Evolutionary conservation across 1,140 invertebrate species (phyloP).

Genomic region (Helicoverpa armigera): DNA sequence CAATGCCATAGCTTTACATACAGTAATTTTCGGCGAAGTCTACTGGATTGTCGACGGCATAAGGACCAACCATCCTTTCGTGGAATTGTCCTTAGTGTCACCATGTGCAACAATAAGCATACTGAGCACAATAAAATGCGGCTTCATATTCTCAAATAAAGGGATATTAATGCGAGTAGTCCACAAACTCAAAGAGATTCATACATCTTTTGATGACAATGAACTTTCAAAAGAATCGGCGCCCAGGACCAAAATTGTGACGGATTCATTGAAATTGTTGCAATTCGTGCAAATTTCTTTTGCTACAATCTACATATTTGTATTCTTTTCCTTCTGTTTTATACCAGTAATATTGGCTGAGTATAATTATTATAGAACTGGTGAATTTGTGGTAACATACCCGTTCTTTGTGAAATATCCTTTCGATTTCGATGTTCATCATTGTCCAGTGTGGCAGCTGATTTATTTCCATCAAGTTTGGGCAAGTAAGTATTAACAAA

Average conservation of each 20-base stretch:
- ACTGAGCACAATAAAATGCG: conserved; percentile 57
- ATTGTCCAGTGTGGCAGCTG: conserved; percentile 59
- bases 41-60: conserved; percentile 61
- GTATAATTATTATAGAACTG: conserved; percentile 58
- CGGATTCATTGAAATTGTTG: conserved; percentile 46
- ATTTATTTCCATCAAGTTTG: conserved; percentile 69
- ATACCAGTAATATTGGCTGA: conserved; percentile 57
- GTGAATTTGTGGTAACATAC: conserved; percentile 52
- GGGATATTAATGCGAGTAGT: conserved; percentile 52
- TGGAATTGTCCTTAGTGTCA: conserved; percentile 58
- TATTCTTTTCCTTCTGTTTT: conserved; percentile 50
- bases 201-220: conserved; percentile 41
- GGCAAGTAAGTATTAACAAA: conserved; percentile 63
- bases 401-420: conserved; percentile 66
- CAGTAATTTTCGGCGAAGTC: conserved; percentile 60
- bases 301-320: conserved; percentile 15
- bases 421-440: conserved; percentile 64
- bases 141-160: conserved; percentile 55
- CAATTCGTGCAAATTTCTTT: conserved; percentile 41
- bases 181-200: conserved; percentile 57
- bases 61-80: conserved; percentile 54
- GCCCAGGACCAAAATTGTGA: conserved; percentile 30
- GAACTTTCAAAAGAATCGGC: conserved; percentile 1
- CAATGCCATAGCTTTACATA: conserved; percentile 59
- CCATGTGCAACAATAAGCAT: conserved; percentile 62